A percentile compares a stretch with the other conserved stretches of the same genome.
phyloP scores from a whole-genome alignment of 1,140 invertebrate species.

The Stegodyphus dumicola region DNA sequence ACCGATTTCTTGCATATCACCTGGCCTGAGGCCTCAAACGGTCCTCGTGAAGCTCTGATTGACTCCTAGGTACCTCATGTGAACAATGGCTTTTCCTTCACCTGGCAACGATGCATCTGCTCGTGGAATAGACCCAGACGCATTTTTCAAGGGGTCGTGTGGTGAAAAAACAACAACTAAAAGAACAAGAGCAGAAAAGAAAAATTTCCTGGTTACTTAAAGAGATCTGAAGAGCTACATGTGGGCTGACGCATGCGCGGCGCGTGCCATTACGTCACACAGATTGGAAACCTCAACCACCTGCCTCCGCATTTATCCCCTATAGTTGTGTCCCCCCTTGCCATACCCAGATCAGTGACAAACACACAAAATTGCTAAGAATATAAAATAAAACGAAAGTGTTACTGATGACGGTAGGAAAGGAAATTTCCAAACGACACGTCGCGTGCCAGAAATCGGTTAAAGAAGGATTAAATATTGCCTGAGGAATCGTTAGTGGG shows the following conservation, averaged over 20 bases:
- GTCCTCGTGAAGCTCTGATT: neutral
- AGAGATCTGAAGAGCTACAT: neutral
- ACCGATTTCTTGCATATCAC: neutral
- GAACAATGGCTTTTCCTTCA: constrained; percentile 26
- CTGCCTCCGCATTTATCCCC: neutral
- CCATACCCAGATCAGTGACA: no score
- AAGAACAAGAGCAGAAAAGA: neutral
- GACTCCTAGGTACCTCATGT: neutral
- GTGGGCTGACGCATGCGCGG: neutral
- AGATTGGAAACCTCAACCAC: neutral
- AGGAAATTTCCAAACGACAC: no score
- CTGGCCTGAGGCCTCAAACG: neutral
- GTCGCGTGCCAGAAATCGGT: no score
- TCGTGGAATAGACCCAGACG: neutral
- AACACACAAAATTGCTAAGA: no score
- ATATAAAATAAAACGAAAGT: no score
- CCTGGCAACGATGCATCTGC: constrained; percentile 20
- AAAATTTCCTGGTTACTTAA: neutral
- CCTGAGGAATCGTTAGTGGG: no score
- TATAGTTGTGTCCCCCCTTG: no score
- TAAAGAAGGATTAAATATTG: no score
- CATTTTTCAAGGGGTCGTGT: constrained; percentile 27
- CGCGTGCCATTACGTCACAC: neutral
- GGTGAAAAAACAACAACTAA: neutral
- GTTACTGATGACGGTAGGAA: no score